phyloP scores from a whole-genome alignment of 2,113 vertebrate genomes.

The Lophius piscatorius region DNA sequence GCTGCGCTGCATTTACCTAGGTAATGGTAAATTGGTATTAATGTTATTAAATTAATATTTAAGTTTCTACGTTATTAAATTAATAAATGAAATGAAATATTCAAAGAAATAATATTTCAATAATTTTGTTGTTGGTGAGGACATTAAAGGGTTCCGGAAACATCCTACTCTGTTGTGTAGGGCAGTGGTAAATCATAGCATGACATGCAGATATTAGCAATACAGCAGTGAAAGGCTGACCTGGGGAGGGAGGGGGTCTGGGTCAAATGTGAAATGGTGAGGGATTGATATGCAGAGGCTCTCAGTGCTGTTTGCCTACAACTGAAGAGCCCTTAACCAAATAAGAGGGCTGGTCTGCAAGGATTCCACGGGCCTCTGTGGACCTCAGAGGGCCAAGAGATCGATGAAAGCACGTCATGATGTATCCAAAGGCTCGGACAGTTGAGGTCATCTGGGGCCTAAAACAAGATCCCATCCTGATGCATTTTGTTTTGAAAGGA shows the following conservation, averaged over 20 bases:
- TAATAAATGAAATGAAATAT: no score
- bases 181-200: slow-evolving; percentile 38
- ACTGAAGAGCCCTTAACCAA: slow-evolving; percentile 65
- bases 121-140: no score
- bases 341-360: slow-evolving; percentile 50
- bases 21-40: no score
- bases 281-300: slow-evolving; percentile 47
- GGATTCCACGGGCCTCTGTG: slow-evolving; percentile 50
- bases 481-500: slow-evolving; percentile 33
- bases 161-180: slow-evolving; percentile 19
- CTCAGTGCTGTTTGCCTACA: slow-evolving; percentile 44
- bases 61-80: no score
- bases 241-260: background rate
- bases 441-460: slow-evolving; percentile 49
- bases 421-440: slow-evolving; percentile 43
- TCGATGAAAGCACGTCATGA: slow-evolving; percentile 52
- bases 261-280: slow-evolving; percentile 16
- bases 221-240: slow-evolving; percentile 40
- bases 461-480: slow-evolving; percentile 37
- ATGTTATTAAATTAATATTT: no score
- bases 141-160: no score
- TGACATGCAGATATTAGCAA: slow-evolving; percentile 50
- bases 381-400: slow-evolving; percentile 42
- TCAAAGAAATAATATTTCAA: no score
- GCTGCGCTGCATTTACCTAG: no score